Evolutionary conservation across 2,113 vertebrate genomes (phyloP).

Genomic region (Cathartes aura): DNA sequence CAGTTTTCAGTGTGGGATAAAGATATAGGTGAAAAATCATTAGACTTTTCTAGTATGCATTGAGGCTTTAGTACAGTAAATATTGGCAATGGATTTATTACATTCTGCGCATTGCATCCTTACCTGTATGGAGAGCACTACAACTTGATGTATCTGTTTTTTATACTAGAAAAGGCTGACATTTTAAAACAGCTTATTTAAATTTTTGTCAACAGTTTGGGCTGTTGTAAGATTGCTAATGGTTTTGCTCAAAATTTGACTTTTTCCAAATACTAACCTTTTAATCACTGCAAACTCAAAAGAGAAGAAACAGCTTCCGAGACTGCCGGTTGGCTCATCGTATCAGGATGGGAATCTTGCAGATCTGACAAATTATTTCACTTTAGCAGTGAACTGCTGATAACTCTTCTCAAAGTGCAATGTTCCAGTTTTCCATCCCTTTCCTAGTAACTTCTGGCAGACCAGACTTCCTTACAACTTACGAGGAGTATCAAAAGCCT

Average conservation of each 20-base stretch:
- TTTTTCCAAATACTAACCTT: background rate
- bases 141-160: background rate
- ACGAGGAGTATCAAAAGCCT: background rate
- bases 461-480: background rate
- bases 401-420: background rate
- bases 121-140: background rate
- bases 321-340: background rate
- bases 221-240: background rate
- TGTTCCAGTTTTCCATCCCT: background rate
- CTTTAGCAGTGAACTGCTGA: background rate
- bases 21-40: background rate
- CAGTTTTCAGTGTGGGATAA: background rate
- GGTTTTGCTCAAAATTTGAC: background rate
- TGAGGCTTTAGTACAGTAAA: background rate
- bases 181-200: background rate
- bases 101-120: background rate
- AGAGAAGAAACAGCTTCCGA: background rate
- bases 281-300: background rate
- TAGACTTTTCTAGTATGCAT: background rate
- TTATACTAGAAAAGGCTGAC: background rate
- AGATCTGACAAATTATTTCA: background rate
- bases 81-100: background rate
- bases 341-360: background rate
- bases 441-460: background rate
- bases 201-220: background rate